Evolutionary conservation across 2,113 vertebrate species (phyloP), one percentile per base, ranked within the genome.

Genomic region (Sciurus niger): DNA sequence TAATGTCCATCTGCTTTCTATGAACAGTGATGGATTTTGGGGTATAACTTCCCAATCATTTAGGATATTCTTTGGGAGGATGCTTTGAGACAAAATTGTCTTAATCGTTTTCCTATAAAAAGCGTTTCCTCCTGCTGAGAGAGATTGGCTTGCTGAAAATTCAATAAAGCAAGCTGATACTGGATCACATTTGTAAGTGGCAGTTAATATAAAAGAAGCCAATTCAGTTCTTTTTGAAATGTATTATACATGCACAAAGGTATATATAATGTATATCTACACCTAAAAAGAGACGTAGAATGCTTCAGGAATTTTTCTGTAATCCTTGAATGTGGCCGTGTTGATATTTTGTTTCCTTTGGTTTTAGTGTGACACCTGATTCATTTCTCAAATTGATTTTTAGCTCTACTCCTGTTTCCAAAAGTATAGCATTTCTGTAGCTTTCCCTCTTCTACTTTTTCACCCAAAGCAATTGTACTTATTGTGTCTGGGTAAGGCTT

Each of bases 31-130:
- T 63, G 4, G 30, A 10, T 53, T 73, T 86, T 58, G 2, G 43
- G n/a, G 28, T 82, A 55, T 22, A 77, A n/a, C 1, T 1, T 89
- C 43, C 43, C 17, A 88, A 4, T 78, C 37, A 28, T 40, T 53
- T 24, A 80, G 25, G 77, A 46, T 82, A 58, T 82, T 82, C 30
- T 67, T 90, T 46, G 34, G 43, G 20, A 51, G 25, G 55, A n/a
- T 60, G 4, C 0, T 34, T 53, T 46, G 28, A 84, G 46, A 72
- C 30, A 32, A 80, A 76, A 58, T 87, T 84, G 43, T 78, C 72
- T 68, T 82, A 92, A 68, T 55, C 53, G 7, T 89, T 95, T 95
- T 78, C 74, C 67, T n/a, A 84, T 11, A 84, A 88, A 74, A 53
- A 74, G 2, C 13, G 48, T 85, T 89, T 93, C 51, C 13, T 79